Evolutionary conservation across 37 sponge, comb jelly and placozoan genomes (phyloP), one percentile per base, ranked within the genome.

Genomic region (Eunapius fragilis): DNA sequence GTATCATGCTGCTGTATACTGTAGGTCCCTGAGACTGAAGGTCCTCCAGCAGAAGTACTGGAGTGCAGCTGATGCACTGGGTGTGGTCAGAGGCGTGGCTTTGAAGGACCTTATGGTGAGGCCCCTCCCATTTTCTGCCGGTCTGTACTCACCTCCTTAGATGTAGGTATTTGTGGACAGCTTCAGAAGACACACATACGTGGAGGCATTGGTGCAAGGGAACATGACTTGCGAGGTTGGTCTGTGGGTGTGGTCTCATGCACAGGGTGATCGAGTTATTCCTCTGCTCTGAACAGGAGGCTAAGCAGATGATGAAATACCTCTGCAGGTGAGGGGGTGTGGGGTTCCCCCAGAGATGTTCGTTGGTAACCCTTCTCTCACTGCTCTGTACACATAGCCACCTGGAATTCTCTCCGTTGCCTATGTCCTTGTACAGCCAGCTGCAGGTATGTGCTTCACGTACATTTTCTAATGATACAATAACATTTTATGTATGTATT

Each of bases 191-290:
- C 74, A 84, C 7, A 22, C 88, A 49, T 92, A 85, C 81, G 89
- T 88, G 41, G 92, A 92, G 32, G 73, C 79, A 17, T 83, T 92
- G 11, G 79, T 92, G 25, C 88, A 88, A 74, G 92, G 92, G 23
- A 92, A 92, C 76, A 75, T 92, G 25, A 79, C 86, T 17, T 34
- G 78, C 5, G 34, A 74, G 85, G 89, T 89, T n/a, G 24, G 31
- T 31, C 23, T 49, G 27, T 25, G 28, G 27, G 37, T 0, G 11
- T 31, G n/a, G 25, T 76, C 22, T n/a, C 70, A 3, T 37, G 45
- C 36, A 22, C 34, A 3, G 70, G n/a, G 6, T 58, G 68, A 23
- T 2, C 35, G 68, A 33, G 27, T 31, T 7, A 38, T 27, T 27
- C n/a, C n/a, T 23, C 33, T 68, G 37, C 10, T 31, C 24, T n/a